A percentile compares a stretch with the other conserved stretches of the same genome.
phyloP scores from a whole-genome alignment of 2,797 vertebrate species.

The Ambastaia sidthimunki region DNA sequence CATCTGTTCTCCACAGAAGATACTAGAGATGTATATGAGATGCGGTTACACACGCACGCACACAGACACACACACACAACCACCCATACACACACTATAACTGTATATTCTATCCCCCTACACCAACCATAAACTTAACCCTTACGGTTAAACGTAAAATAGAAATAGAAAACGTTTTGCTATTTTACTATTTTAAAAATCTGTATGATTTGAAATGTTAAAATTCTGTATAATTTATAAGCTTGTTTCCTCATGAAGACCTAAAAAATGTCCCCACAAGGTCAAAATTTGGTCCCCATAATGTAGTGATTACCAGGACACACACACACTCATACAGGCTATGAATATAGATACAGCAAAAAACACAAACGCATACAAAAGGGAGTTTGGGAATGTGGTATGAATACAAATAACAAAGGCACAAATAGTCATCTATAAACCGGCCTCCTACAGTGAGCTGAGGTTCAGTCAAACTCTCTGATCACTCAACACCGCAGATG shows the following conservation, averaged over 20 bases:
- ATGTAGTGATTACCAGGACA: too few relatives aligned
- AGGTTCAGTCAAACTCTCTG: slow-evolving; percentile 28
- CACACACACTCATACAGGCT: slow-evolving; percentile 4
- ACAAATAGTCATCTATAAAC: slow-evolving; percentile 10
- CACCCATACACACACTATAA: too few relatives aligned
- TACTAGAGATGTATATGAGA: slow-evolving; percentile 24
- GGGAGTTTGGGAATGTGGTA: neutral
- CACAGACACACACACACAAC: slow-evolving; percentile 3
- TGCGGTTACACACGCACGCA: neutral
- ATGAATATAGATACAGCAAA: slow-evolving; percentile 5
- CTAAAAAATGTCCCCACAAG: too few relatives aligned
- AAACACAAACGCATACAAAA: slow-evolving; percentile 18
- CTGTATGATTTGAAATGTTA: too few relatives aligned
- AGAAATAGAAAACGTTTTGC: too few relatives aligned
- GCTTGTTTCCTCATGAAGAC: too few relatives aligned
- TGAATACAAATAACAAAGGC: slow-evolving; percentile 7
- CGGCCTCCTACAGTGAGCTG: slow-evolving; percentile 5
- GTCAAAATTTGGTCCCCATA: too few relatives aligned
- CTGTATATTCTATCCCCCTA: too few relatives aligned
- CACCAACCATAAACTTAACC: too few relatives aligned
- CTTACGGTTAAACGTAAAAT: too few relatives aligned
- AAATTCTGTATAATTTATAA: too few relatives aligned
- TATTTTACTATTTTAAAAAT: too few relatives aligned
- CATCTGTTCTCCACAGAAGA: slow-evolving; percentile 53
- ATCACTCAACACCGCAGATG: slow-evolving; percentile 21